These are phyloP conservation scores for Sebastes hubbsi DNA, from an alignment of 2,797 vertebrate genomes.

Conservation along the genomic window DNA sequence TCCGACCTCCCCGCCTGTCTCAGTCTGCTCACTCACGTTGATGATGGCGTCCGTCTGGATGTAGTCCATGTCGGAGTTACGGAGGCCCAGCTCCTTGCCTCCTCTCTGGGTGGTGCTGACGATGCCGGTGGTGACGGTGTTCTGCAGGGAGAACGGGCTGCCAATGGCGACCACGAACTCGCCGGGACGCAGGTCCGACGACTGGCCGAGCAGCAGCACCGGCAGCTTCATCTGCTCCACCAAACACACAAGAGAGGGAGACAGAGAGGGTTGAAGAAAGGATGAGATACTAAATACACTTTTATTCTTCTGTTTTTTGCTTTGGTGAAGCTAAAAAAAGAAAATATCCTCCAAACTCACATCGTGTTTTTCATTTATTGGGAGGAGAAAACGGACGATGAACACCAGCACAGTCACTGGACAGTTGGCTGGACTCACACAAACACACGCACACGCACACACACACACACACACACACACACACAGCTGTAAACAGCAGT, in stretches of 20 bases:
- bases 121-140: conserved; percentile 97
- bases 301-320: neutral
- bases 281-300: neutral
- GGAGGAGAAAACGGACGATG: neutral
- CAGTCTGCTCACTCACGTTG: conserved; percentile 82
- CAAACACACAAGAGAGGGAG: neutral
- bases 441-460: neutral
- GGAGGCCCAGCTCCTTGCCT: conserved; percentile 94
- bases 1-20: neutral
- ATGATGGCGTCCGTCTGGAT: conserved; percentile 99
- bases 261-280: neutral
- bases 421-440: neutral
- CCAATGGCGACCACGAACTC: conserved; percentile 96
- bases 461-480: neutral
- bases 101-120: conserved; percentile 96
- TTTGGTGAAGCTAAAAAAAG: neutral
- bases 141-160: conserved; percentile 96
- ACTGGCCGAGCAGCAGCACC: conserved; percentile 91
- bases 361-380: neutral
- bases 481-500: conserved; percentile 18
- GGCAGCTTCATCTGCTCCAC: conserved; percentile 88
- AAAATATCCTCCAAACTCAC: neutral
- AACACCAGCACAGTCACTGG: neutral
- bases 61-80: conserved; percentile 97
- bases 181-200: conserved; percentile 91